Conservation (phyloP, 1,140 invertebrate species). For the Pachypeltis micranthus region DNA sequence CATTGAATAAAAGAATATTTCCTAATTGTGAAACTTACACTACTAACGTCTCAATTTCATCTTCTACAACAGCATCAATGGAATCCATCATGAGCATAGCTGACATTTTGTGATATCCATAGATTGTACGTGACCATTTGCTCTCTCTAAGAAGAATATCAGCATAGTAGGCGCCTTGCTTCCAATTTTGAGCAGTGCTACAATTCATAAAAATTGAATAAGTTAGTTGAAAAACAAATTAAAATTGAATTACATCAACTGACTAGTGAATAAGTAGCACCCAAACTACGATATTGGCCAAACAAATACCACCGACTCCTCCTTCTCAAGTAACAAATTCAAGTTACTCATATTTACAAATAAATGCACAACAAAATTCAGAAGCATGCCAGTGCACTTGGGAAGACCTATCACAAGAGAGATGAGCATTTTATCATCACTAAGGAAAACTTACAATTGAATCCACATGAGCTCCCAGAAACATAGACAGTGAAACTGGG, state of each 20-base stretch:
- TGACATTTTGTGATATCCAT: slow-evolving; percentile 77
- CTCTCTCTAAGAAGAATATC: slow-evolving; percentile 60
- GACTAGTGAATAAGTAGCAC: too few species aligned
- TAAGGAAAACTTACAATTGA: slow-evolving; percentile 51
- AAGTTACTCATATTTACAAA: too few species aligned
- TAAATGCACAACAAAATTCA: too few species aligned
- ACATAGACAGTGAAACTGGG: slow-evolving; percentile 88
- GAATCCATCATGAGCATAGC: slow-evolving; percentile 60
- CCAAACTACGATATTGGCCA: too few species aligned
- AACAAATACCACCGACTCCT: too few species aligned
- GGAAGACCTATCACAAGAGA: too few species aligned
- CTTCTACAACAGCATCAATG: slow-evolving; percentile 38
- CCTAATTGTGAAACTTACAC: slow-evolving; percentile 36
- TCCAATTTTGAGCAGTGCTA: slow-evolving; percentile 52
- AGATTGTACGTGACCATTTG: slow-evolving; percentile 83
- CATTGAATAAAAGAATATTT: background rate
- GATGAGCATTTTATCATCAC: too few species aligned
- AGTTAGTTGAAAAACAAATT: too few species aligned
- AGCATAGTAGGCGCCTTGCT: slow-evolving; percentile 58
- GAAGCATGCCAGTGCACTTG: too few species aligned
- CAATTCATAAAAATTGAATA: too few species aligned
- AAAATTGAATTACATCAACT: too few species aligned
- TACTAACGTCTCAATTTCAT: slow-evolving; percentile 46
- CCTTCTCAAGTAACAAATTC: too few species aligned
- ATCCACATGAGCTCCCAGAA: slow-evolving; percentile 94